Base-by-base conservation (phyloP, 2,797 vertebrate genomes). In the Scleropages formosus region DNA sequence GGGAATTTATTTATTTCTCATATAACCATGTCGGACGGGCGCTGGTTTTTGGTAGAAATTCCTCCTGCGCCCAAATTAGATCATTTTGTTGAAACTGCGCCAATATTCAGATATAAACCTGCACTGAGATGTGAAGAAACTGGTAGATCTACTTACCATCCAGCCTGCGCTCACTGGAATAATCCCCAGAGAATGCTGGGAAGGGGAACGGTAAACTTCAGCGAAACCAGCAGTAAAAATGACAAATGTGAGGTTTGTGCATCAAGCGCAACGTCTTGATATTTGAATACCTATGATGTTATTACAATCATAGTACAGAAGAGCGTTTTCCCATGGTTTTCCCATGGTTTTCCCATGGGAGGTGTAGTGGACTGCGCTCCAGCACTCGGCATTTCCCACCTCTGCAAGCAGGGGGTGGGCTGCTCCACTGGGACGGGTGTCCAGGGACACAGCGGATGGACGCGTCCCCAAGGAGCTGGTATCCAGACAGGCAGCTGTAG, bases 351-450 rank as follows among this genome's bases (percentile, higher is more conserved):
- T n/a, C 18, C 53, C 4, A n/a, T 4, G 53, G 0, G 18, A 58
- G 58, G 53, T 13, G 3, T 58, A 18, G 3, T 58, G 12, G 53
- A 13, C 53, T 72, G 61, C 56, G 78, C 22, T 51, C 44, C 73
- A 73, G 15, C 65, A 20, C 12, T 24, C 3, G 51, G 26, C 20
- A 74, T 27, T 78, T 59, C 22, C 20, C 85, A 96, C 93, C 93
- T 87, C 89, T 95, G 89, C 98, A 99, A 87, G 91, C 93, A 51
- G 98, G 98, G 0, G 95, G 95, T 0, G 91, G 89, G 78, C 90
- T 90, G 22, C 95, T 99, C 98, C 98, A 99, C 71, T 93, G 95
- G 0, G 98, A 99, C 0, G 97, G 97, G 83, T 97, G 96, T 71
- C 97, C 97, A 0, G 98, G 95, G 64, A 98, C 79, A 75, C 98